Conservation (phyloP, 1,140 invertebrate species). For the Pollicipes pollicipes region DNA sequence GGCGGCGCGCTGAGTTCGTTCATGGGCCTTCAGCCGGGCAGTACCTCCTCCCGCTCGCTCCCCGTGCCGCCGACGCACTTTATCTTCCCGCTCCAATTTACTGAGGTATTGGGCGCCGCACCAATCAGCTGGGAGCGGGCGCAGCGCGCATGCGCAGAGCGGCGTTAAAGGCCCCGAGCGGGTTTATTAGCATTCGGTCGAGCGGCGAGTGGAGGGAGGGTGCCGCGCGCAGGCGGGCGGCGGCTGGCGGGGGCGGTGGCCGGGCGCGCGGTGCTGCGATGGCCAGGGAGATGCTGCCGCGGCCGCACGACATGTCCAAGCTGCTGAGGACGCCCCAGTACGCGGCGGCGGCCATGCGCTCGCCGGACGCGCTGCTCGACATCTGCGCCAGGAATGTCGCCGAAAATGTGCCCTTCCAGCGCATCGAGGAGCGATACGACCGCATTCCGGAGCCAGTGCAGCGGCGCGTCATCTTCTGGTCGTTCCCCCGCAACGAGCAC, state of each 20-base stretch:
- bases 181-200: not conserved
- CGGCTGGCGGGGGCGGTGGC: not conserved
- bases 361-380: slow-evolving; percentile 45
- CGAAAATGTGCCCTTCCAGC: slow-evolving; percentile 63
- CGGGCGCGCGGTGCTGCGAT: not conserved
- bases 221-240: no score
- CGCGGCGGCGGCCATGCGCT: slow-evolving; percentile 19
- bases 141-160: not conserved
- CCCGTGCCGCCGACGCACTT: no score
- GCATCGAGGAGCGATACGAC: slow-evolving; percentile 66
- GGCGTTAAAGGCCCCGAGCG: not conserved
- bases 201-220: no score
- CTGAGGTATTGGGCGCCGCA: not conserved
- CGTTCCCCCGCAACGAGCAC: slow-evolving; percentile 63
- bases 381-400: slow-evolving; percentile 65
- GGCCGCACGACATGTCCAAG: not conserved
- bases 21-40: no score
- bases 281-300: not conserved
- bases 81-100: not conserved
- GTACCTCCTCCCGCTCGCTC: no score
- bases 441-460: slow-evolving; percentile 74
- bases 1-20: no score
- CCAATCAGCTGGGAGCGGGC: not conserved
- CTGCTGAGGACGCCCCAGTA: not conserved
- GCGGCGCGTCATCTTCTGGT: slow-evolving; percentile 68